Base-by-base conservation (phyloP, 1,140 invertebrate species). In the Apis dorsata region DNA sequence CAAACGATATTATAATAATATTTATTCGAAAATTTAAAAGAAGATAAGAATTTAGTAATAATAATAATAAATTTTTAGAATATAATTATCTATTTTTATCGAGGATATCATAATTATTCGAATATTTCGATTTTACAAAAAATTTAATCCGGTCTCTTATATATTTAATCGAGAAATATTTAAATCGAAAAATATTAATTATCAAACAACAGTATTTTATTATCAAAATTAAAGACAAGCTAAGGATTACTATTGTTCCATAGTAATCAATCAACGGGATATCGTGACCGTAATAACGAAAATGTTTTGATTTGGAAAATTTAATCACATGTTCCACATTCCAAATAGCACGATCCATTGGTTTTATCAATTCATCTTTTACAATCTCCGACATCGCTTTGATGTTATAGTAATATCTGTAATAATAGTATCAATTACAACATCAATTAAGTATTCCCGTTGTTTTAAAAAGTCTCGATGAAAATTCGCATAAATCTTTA, bases 291-390 rank as follows among this genome's bases (percentile, higher is more conserved):
- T 91, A 83, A 84, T 94, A 93, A 51, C 87, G 90, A 63, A 94
- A 91, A 89, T 94, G 91, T 76, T 81, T 85, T 44, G 92, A 91
- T 71, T 92, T 88, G 19, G 92, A 90, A 91, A 94, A 94, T 86
- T 94, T 92, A 28, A 94, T 77, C n/a, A 94, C 92, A 84, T 94
- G 94, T 88, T 95, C 94, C 34, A 94, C 90, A 86, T 93, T 92
- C 92, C 92, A 94, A 49, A 94, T 79, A 12, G 91, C 92, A 74
- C 79, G 92, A 10, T 94, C 88, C 53, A 94, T 90, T 10, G 94
- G 92, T 59, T 91, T 93, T 65, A 92, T 79, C 59, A 86, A 84
- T 84, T 93, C 92, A 70, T 93, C 92, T 63, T 89, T 90, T 28
- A 92, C 19, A 59, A 93, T 91, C 24, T 86, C 90, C 4, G 91